These are phyloP conservation scores for Lordiphosa mommai DNA, from an alignment of 1,140 invertebrate species.

Conservation along the genomic window DNA sequence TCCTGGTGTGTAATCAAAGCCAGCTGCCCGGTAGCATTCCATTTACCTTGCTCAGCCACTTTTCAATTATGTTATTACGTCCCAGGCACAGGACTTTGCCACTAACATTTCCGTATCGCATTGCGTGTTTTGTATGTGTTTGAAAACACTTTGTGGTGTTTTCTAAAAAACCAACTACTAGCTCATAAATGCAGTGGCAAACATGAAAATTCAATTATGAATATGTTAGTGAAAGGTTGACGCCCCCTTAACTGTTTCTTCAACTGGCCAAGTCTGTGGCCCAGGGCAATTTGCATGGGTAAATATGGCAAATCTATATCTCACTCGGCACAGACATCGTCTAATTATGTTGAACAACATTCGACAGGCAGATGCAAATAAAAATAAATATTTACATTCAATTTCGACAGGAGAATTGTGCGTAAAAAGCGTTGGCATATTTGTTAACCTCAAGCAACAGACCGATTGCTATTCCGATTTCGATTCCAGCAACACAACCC, in stretches of 20 bases:
- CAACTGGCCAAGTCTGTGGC: constrained; percentile 56
- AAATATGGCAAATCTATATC: constrained; percentile 72
- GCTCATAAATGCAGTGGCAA: constrained; percentile 54
- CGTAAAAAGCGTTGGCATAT: constrained; percentile 52
- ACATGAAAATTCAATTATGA: constrained; percentile 77
- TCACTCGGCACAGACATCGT: constrained; percentile 46
- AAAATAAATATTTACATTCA: constrained; percentile 77
- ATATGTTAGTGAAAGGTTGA: constrained; percentile 60
- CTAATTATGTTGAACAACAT: constrained; percentile 72
- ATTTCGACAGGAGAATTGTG: constrained; percentile 75
- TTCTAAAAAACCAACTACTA: constrained; percentile 30
- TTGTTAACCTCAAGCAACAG: constrained; percentile 5
- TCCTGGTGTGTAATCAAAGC: constrained; percentile 40
- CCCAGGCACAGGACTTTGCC: constrained; percentile 38
- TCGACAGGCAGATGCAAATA: constrained; percentile 52
- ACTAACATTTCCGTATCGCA: constrained; percentile 35
- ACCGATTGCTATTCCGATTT: constrained; percentile 33
- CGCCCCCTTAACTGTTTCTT: constrained; percentile 38
- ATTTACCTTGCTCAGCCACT: constrained; percentile 54
- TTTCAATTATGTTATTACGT: constrained; percentile 78
- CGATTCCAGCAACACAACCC: background rate
- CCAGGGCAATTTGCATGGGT: constrained; percentile 69
- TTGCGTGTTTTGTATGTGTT: constrained; percentile 39
- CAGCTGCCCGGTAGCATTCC: constrained; percentile 60
- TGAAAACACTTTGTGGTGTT: constrained; percentile 31